phyloP scores from a whole-genome alignment of 2,888 invertebrate species.

The Dinocampus coccinellae region DNA sequence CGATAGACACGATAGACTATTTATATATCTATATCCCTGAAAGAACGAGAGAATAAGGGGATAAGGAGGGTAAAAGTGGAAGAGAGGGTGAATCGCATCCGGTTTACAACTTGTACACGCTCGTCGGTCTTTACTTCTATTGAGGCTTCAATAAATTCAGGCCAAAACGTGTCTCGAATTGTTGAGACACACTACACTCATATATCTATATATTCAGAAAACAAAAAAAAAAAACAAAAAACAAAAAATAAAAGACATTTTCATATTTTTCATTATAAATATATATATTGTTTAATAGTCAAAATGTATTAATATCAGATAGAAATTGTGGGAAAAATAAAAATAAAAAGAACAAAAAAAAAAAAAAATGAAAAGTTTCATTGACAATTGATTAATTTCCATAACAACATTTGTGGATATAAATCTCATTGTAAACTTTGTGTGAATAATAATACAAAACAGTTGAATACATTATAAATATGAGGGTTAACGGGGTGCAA shows the following conservation, averaged over 20 bases:
- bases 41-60: slow-evolving; percentile 26
- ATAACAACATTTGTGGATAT: background rate
- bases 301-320: no score
- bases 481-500: background rate
- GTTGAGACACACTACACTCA: no score
- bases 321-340: no score
- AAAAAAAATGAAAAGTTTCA: background rate
- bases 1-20: slow-evolving; percentile 27
- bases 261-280: no score
- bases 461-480: background rate
- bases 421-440: background rate
- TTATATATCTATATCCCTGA: background rate
- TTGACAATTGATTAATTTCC: background rate
- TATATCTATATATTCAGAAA: no score
- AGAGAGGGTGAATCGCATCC: slow-evolving; percentile 49
- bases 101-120: slow-evolving; percentile 55
- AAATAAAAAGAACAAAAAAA: background rate
- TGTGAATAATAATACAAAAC: background rate
- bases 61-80: background rate
- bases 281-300: no score
- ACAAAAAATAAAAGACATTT: no score
- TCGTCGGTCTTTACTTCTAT: slow-evolving; percentile 39
- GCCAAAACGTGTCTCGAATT: slow-evolving; percentile 44
- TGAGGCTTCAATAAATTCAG: slow-evolving; percentile 58
- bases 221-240: no score